These are phyloP conservation scores for Drosophila atroscutellata DNA, from an alignment of 2,888 invertebrate genomes.

Conservation along the genomic window DNA sequence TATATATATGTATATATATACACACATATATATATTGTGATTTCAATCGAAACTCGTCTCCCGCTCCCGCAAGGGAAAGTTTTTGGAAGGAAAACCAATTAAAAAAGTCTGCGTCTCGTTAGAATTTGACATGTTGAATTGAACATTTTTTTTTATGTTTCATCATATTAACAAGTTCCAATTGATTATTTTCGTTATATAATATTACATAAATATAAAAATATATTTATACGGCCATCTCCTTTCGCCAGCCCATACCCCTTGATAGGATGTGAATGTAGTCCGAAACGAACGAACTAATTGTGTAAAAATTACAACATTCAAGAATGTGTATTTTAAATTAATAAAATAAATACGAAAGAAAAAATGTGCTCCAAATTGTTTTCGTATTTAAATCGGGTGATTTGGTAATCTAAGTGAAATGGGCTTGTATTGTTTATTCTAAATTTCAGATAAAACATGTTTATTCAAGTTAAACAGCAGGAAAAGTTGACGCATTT, in stretches of 20 bases:
- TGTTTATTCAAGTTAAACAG: no score
- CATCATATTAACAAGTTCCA: slow-evolving; percentile 44
- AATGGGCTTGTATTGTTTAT: neutral
- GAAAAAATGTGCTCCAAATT: slow-evolving; percentile 15
- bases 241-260: slow-evolving; percentile 44
- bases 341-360: slow-evolving; percentile 53
- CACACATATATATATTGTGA: slow-evolving; percentile 53
- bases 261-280: slow-evolving; percentile 40
- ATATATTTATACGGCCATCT: slow-evolving; percentile 63
- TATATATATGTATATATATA: slow-evolving; percentile 14
- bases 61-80: slow-evolving; percentile 42
- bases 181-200: slow-evolving; percentile 65
- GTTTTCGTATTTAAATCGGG: neutral
- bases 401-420: neutral
- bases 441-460: neutral
- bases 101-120: slow-evolving; percentile 72
- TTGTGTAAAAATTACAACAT: slow-evolving; percentile 54
- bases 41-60: slow-evolving; percentile 75
- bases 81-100: slow-evolving; percentile 60
- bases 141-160: slow-evolving; percentile 28
- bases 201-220: slow-evolving; percentile 57
- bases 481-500: no score
- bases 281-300: slow-evolving; percentile 69
- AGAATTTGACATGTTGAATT: slow-evolving; percentile 71
- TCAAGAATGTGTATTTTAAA: slow-evolving; percentile 56